Evolutionary conservation across 2,797 vertebrate genomes (phyloP).

Genomic region (Lates japonicus): DNA sequence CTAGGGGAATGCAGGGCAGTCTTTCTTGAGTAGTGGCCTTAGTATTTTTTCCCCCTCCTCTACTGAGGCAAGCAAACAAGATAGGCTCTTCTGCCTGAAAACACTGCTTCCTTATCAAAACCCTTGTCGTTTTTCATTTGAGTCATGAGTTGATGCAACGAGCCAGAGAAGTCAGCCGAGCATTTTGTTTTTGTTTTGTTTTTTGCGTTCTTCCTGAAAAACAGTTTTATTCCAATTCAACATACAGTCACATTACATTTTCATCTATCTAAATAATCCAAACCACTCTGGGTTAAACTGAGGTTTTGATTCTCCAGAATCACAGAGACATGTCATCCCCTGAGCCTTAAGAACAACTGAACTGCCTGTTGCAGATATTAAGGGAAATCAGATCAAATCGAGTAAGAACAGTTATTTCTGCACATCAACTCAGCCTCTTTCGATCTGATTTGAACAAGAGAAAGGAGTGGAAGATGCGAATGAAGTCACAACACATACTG

Average conservation of each 20-base stretch:
- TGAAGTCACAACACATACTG: constrained; percentile 10
- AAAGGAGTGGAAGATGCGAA: neutral
- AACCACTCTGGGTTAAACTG: constrained; percentile 19
- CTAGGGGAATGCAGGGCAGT: constrained; percentile 42
- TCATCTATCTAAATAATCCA: constrained; percentile 44
- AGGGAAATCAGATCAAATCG: constrained; percentile 36
- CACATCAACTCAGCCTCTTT: constrained; percentile 6
- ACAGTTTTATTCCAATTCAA: constrained; percentile 2
- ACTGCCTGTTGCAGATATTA: constrained; percentile 6
- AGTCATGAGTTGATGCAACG: constrained; percentile 43
- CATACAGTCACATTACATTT: constrained; percentile 43
- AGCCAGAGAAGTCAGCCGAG: constrained; percentile 17
- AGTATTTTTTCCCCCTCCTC: neutral
- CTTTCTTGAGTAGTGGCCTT: constrained; percentile 30
- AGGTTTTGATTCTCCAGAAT: constrained; percentile 20
- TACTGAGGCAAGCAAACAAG: constrained; percentile 41
- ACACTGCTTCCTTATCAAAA: constrained; percentile 52
- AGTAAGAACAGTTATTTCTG: constrained; percentile 24
- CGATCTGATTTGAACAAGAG: constrained; percentile 7
- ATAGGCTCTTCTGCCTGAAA: constrained; percentile 35
- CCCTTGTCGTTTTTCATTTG: constrained; percentile 47
- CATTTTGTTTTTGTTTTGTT: neutral
- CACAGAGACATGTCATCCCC: constrained; percentile 26
- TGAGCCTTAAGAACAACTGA: constrained; percentile 33
- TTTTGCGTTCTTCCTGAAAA: constrained; percentile 19